These are phyloP conservation scores for Simalia tracyae DNA, from an alignment of 2,797 vertebrate genomes.

Conservation along the genomic window DNA sequence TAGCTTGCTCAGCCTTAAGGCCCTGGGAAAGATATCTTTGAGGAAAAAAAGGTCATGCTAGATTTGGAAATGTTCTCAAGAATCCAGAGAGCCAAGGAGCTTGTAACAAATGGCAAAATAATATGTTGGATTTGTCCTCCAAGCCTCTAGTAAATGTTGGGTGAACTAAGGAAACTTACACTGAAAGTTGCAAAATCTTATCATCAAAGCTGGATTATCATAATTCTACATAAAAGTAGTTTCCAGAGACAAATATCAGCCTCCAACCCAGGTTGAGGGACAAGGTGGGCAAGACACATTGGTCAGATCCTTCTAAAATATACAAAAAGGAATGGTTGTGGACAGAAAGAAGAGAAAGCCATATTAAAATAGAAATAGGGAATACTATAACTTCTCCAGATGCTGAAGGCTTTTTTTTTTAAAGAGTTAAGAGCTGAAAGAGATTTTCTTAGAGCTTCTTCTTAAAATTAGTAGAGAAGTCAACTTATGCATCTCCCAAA, in stretches of 20 bases:
- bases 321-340: not conserved
- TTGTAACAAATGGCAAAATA: constrained; percentile 12
- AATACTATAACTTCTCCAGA: too few species aligned
- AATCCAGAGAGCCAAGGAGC: not conserved
- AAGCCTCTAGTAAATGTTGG: not conserved
- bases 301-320: not conserved
- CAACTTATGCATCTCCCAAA: not conserved
- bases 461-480: not conserved
- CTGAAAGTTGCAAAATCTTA: not conserved
- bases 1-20: not conserved
- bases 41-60: not conserved
- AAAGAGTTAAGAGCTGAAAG: not conserved
- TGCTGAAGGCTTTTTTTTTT: not conserved
- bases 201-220: constrained; percentile 5
- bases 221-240: not conserved
- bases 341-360: not conserved
- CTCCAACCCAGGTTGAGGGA: too few species aligned
- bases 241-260: not conserved
- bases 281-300: not conserved
- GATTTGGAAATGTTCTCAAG: not conserved
- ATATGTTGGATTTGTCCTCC: not conserved
- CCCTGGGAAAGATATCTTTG: constrained; percentile 6
- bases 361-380: not conserved
- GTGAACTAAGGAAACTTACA: not conserved
- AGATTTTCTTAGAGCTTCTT: not conserved